A percentile compares a stretch with the other conserved stretches of the same genome.
phyloP scores from a whole-genome alignment of 2,797 vertebrate genomes.

The Euthynnus affinis region DNA sequence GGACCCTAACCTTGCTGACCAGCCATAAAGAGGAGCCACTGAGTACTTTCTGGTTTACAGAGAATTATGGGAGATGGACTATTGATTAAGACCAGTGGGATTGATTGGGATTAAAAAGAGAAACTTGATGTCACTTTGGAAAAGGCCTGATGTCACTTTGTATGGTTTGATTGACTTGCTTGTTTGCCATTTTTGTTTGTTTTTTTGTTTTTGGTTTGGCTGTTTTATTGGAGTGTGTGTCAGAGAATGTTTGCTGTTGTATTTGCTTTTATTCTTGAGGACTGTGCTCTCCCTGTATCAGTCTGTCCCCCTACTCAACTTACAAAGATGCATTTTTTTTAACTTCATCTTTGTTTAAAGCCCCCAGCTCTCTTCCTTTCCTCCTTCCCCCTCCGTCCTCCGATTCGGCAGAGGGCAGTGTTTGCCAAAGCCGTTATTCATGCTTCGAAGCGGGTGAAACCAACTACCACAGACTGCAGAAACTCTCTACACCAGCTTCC shows the following conservation, averaged over 20 bases:
- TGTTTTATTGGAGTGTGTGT: conserved; percentile 74
- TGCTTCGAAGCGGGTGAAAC: conserved; percentile 73
- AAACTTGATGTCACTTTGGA: conserved; percentile 88
- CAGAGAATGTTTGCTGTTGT: conserved; percentile 78
- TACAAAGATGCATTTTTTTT: conserved; percentile 60
- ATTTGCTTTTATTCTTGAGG: conserved; percentile 77
- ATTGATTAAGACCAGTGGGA: conserved; percentile 61
- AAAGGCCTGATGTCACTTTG: conserved; percentile 88
- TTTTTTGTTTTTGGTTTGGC: conserved; percentile 49
- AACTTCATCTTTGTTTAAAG: conserved; percentile 65
- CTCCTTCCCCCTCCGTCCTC: conserved; percentile 52
- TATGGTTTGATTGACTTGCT: conserved; percentile 82
- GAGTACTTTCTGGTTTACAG: conserved; percentile 74
- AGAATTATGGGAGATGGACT: conserved; percentile 72
- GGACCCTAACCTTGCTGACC: conserved; percentile 80
- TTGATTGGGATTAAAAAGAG: conserved; percentile 74
- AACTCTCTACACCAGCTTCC: conserved; percentile 85
- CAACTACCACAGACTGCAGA: conserved; percentile 67
- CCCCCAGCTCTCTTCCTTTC: conserved; percentile 51
- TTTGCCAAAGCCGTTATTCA: conserved; percentile 80
- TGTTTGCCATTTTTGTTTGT: conserved; percentile 72
- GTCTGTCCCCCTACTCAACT: conserved; percentile 66
- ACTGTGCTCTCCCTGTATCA: conserved; percentile 73
- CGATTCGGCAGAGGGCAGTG: conserved; percentile 64
- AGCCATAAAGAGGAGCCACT: conserved; percentile 74